Percentiles rank a stretch among this genome's conserved stretches.
Conservation (phyloP, 1,140 invertebrate species). For the Berghia stephanieae region DNA sequence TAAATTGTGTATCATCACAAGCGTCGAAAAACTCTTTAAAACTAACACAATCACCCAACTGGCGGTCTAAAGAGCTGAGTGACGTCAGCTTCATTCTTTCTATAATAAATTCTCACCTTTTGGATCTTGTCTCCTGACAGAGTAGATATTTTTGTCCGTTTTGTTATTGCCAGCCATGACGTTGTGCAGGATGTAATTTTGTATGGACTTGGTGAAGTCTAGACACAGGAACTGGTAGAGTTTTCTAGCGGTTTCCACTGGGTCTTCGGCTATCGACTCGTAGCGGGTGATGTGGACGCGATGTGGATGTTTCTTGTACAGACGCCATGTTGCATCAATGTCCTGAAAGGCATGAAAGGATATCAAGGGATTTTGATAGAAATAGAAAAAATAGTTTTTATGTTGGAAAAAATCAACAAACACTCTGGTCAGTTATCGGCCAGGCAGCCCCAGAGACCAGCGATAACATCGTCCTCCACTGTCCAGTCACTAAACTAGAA, state of each 20-base stretch:
- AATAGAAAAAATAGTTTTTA: too few species aligned
- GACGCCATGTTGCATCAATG: background rate
- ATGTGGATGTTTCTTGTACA: background rate
- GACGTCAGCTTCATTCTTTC: too few species aligned
- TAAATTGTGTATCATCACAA: too few species aligned
- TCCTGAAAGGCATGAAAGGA: background rate
- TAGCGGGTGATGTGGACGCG: constrained; percentile 12
- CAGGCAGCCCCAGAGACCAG: too few species aligned
- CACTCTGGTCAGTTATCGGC: too few species aligned
- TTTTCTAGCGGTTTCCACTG: background rate
- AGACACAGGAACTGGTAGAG: constrained; percentile 14
- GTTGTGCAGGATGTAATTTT: background rate
- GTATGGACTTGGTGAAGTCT: background rate
- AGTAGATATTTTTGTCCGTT: background rate
- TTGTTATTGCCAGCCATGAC: background rate
- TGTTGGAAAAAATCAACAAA: too few species aligned
- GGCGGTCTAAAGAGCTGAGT: too few species aligned
- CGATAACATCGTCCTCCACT: too few species aligned
- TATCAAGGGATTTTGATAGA: too few species aligned
- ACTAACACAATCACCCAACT: too few species aligned
- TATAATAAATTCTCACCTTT: background rate
- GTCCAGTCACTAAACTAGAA: too few species aligned
- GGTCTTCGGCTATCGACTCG: constrained; percentile 14
- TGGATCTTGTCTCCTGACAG: background rate
- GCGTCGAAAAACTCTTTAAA: too few species aligned